Percentiles rank a stretch among this genome's conserved stretches.
These are phyloP conservation scores for Leptosomus discolor DNA, from an alignment of 2,113 vertebrate species.

Conservation along the genomic window DNA sequence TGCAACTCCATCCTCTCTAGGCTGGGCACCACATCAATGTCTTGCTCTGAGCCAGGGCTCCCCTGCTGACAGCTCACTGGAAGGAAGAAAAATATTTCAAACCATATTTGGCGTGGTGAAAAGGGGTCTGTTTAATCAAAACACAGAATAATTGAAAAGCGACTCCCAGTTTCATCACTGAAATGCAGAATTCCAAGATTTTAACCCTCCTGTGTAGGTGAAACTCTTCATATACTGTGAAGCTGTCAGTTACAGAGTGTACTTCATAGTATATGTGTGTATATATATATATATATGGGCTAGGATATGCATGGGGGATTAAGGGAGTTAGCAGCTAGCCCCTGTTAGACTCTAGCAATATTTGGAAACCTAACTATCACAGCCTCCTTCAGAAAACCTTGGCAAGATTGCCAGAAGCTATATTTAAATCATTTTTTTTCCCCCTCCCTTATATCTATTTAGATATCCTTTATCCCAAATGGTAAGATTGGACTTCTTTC, in stretches of 20 bases:
- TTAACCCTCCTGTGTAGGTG: background rate
- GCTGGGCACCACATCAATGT: background rate
- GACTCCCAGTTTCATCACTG: background rate
- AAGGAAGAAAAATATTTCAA: background rate
- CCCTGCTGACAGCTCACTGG: background rate
- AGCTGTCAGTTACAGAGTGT: background rate
- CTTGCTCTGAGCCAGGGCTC: background rate
- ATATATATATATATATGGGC: background rate
- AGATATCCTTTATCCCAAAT: background rate
- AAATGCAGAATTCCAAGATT: background rate
- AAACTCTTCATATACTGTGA: background rate
- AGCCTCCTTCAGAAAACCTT: conserved; percentile 35
- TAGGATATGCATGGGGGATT: background rate
- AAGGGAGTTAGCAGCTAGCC: background rate
- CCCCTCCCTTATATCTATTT: background rate
- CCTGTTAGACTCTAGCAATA: background rate
- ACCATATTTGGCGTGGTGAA: background rate
- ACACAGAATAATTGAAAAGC: background rate
- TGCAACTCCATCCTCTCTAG: background rate
- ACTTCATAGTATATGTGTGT: background rate
- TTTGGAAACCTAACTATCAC: background rate
- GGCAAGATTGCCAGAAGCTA: conserved; percentile 1
- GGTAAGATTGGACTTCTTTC: background rate
- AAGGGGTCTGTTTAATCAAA: background rate
- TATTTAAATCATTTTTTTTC: background rate